phyloP scores from a whole-genome alignment of 2,888 invertebrate genomes.

The Ochropleura plecta region DNA sequence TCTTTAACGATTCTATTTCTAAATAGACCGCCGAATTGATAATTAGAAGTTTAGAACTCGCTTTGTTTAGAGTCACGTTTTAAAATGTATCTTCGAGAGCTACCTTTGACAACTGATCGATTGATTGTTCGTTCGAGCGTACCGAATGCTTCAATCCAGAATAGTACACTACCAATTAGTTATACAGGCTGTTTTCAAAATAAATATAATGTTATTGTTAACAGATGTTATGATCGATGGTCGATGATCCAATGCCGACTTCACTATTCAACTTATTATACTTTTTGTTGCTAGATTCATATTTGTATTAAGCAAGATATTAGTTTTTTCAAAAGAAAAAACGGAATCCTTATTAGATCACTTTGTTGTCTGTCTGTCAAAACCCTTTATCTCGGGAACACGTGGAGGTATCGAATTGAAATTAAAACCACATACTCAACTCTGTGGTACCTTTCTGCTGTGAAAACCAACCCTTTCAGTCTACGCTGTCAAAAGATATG shows the following conservation, averaged over 20 bases:
- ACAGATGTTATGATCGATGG: conserved; percentile 6
- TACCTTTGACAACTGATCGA: conserved; percentile 76
- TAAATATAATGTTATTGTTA: conserved; percentile 3
- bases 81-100: conserved; percentile 65
- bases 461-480: too few species aligned
- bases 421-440: too few species aligned
- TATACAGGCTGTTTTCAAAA: conserved; percentile 34
- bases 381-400: too few species aligned
- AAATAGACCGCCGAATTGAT: conserved; percentile 76
- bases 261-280: background rate
- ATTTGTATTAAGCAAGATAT: background rate
- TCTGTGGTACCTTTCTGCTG: too few species aligned
- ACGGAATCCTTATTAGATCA: too few species aligned
- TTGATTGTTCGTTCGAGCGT: conserved; percentile 67
- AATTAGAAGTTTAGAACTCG: conserved; percentile 71
- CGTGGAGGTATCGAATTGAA: too few species aligned
- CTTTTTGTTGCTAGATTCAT: background rate
- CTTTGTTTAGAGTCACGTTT: conserved; percentile 82
- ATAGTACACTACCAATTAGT: conserved; percentile 29
- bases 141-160: conserved; percentile 42
- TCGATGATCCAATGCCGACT: conserved; percentile 1
- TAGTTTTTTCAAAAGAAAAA: too few species aligned
- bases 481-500: too few species aligned
- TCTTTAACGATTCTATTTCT: conserved; percentile 71
- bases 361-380: too few species aligned